These are phyloP conservation scores for Hemiscyllium ocellatum DNA, from an alignment of 2,113 vertebrate species.

Conservation along the genomic window DNA sequence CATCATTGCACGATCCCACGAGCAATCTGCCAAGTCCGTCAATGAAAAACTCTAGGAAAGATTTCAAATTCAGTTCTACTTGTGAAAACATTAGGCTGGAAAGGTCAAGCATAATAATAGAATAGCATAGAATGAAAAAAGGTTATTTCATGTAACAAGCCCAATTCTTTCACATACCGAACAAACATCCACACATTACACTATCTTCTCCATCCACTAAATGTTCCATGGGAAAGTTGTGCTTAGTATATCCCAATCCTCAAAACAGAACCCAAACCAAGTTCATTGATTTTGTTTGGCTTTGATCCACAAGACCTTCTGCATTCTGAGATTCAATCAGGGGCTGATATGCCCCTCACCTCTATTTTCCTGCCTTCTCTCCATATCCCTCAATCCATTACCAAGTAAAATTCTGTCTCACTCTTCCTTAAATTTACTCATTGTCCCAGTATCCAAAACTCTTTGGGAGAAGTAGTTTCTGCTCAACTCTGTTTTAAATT, in stretches of 20 bases:
- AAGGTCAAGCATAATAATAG: neutral
- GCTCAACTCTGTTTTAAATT: too few species aligned
- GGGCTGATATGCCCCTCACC: too few species aligned
- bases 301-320: neutral
- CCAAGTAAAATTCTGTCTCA: too few species aligned
- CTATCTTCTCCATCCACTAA: neutral
- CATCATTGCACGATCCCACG: conserved; percentile 54
- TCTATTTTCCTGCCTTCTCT: too few species aligned
- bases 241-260: neutral
- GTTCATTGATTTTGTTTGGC: neutral
- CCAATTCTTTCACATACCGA: neutral
- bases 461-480: too few species aligned
- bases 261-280: neutral
- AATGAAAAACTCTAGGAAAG: conserved; percentile 59
- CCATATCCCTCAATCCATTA: too few species aligned
- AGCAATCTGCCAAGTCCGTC: conserved; percentile 57
- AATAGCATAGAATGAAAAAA: neutral
- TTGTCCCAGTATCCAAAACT: too few species aligned
- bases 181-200: neutral
- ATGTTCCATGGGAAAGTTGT: neutral
- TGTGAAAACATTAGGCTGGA: neutral
- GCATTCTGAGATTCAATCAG: neutral
- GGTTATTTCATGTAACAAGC: neutral
- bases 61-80: neutral
- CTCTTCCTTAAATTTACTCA: too few species aligned